Evolutionary conservation across 2,113 vertebrate species (phyloP).

Genomic region (Dascyllus trimaculatus): DNA sequence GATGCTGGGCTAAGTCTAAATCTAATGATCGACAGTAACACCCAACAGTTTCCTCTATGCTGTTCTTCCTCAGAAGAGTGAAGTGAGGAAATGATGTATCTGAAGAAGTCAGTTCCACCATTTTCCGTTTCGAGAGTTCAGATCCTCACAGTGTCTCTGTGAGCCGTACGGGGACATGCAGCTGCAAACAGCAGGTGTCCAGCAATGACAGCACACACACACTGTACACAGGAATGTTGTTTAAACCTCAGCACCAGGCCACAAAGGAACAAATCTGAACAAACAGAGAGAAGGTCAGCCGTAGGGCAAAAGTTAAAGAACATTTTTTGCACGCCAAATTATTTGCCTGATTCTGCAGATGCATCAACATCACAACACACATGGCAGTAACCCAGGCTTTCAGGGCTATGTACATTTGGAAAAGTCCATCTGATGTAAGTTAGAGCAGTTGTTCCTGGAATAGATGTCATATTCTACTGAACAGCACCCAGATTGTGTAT

Average conservation of each 20-base stretch:
- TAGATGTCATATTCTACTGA: too few relatives aligned
- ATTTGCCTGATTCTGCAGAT: slow-evolving; percentile 1
- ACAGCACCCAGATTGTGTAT: too few relatives aligned
- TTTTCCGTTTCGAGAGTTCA: background rate
- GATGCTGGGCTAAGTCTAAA: too few relatives aligned
- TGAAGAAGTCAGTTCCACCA: background rate
- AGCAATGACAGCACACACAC: slow-evolving; percentile 12
- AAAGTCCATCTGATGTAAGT: too few relatives aligned
- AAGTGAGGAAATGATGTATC: background rate
- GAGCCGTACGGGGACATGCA: slow-evolving; percentile 38
- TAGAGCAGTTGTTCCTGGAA: too few relatives aligned
- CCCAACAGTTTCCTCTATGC: background rate
- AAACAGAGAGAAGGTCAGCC: slow-evolving; percentile 42
- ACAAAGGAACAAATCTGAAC: slow-evolving; percentile 38
- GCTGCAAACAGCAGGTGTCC: slow-evolving; percentile 67
- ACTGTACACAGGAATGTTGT: slow-evolving; percentile 34
- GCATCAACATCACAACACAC: background rate
- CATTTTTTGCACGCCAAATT: background rate
- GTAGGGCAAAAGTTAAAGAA: slow-evolving; percentile 18
- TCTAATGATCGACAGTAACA: too few relatives aligned
- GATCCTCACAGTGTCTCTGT: slow-evolving; percentile 9
- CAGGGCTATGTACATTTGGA: background rate
- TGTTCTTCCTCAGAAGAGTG: background rate
- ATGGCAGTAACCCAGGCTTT: background rate
- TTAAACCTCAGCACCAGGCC: slow-evolving; percentile 7